Evolutionary conservation across 2,797 vertebrate genomes (phyloP).

Genomic region (Chiroxiphia lanceolata): DNA sequence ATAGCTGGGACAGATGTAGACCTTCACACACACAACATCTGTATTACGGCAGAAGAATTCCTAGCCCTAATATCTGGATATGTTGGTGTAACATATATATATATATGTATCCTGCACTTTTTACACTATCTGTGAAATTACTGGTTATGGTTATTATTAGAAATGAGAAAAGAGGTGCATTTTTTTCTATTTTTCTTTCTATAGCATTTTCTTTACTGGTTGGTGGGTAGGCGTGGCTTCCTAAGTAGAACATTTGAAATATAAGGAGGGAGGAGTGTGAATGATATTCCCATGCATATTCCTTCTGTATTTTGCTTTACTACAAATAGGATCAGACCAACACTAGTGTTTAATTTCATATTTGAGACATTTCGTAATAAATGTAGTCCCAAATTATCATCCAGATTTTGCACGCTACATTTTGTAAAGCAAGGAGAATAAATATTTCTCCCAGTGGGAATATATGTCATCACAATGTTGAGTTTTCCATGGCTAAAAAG

Average conservation of each 20-base stretch:
- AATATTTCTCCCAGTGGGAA: conserved; percentile 16
- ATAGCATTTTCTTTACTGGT: neutral
- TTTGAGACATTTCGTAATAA: neutral
- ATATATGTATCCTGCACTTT: neutral
- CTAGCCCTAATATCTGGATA: neutral
- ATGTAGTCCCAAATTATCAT: neutral
- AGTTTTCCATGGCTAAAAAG: conserved; percentile 37
- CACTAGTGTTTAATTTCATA: neutral
- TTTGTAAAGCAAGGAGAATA: neutral
- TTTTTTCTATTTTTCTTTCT: neutral
- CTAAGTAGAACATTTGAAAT: neutral
- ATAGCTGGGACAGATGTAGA: neutral
- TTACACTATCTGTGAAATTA: neutral
- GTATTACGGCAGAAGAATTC: neutral
- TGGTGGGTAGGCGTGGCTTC: neutral
- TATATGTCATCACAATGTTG: neutral
- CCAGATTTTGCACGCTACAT: neutral
- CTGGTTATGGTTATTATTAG: neutral
- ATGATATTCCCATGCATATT: neutral
- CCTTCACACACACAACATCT: neutral
- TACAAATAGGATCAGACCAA: neutral
- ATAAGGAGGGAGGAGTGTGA: neutral
- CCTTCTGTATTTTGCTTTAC: neutral
- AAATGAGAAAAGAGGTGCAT: neutral
- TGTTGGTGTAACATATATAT: neutral